Base-by-base conservation (phyloP, 35 echinoderm and acorn worm genomes). In the Apostichopus californicus region DNA sequence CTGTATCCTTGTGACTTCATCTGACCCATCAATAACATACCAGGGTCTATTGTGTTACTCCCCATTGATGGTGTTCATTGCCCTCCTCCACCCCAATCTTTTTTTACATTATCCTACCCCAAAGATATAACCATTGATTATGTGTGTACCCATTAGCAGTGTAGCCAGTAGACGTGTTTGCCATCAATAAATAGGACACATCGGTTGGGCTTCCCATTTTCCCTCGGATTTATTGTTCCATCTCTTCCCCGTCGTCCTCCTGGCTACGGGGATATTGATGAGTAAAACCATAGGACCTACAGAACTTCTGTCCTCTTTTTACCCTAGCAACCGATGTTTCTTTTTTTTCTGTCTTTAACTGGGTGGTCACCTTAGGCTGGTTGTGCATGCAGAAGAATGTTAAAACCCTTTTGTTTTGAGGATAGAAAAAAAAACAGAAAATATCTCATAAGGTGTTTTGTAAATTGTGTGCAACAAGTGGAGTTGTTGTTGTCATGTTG, bases 1-100 rank as follows among this genome's bases (percentile, higher is more conserved):
- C 24, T 83, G 52, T 56, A 83, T 83, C 80, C 80, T 83, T 83
- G 80, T 56, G 46, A 83, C 80, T 83, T 83, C 21, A 83, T 5
- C 14, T 56, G 10, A 46, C 34, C 34, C 34, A 83, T 83, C 80
- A 83, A 83, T 83, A 83, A 8, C 55, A 55, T 83, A 46, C 52
- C 55, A 9, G 8, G 55, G 46, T 53, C 80, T 54, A 55, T 83
- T 46, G 46, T 11, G 15, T 56, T 18, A 55, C 34, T 11, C 55
- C 80, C 25, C 55, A 54, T 83, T 56, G 18, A 83, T 7, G 9
- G 80, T 56, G 80, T 83, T 56, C 80, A 83, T 83, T 83, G 80
- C 80, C 80, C 80, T 55, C 46, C 34, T 46, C 3, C 34, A 46
- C 34, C 34, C 34, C 34, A 46, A 46, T 46, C 34, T 46, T 46